Evolutionary conservation across 1,140 invertebrate genomes (phyloP).

Genomic region (Belonocnema kinseyi): DNA sequence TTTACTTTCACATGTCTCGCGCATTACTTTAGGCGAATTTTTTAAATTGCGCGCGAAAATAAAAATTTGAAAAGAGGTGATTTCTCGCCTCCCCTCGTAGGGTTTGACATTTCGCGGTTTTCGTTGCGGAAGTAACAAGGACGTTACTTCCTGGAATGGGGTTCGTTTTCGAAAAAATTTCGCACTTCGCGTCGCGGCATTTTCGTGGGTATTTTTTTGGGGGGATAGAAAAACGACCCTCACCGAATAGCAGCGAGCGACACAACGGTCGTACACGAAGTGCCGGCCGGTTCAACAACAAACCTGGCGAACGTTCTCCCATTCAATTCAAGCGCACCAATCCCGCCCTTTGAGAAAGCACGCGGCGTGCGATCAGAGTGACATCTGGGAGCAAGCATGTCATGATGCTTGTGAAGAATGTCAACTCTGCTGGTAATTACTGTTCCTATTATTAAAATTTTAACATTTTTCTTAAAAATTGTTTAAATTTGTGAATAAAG

Average conservation of each 20-base stretch:
- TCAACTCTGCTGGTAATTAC: background rate
- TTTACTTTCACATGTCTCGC: background rate
- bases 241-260: constrained; percentile 44
- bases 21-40: background rate
- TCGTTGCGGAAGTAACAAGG: background rate
- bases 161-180: background rate
- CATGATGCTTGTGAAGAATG: background rate
- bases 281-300: constrained; percentile 49
- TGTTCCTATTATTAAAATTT: too few relatives aligned
- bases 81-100: background rate
- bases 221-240: background rate
- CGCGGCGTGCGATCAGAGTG: background rate
- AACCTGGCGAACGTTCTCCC: constrained; percentile 42
- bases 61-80: background rate
- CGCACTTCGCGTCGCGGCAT: background rate
- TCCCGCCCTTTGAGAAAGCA: constrained; percentile 52
- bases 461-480: too few relatives aligned
- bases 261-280: constrained; percentile 51
- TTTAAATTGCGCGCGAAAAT: background rate
- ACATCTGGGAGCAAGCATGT: constrained; percentile 32
- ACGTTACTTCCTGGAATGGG: background rate
- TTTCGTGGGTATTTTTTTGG: background rate
- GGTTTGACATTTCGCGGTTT: background rate
- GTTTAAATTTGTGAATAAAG: too few relatives aligned
- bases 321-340: constrained; percentile 51